Conservation (phyloP, 2,888 invertebrate genomes). For the Geotrupes spiniger region DNA sequence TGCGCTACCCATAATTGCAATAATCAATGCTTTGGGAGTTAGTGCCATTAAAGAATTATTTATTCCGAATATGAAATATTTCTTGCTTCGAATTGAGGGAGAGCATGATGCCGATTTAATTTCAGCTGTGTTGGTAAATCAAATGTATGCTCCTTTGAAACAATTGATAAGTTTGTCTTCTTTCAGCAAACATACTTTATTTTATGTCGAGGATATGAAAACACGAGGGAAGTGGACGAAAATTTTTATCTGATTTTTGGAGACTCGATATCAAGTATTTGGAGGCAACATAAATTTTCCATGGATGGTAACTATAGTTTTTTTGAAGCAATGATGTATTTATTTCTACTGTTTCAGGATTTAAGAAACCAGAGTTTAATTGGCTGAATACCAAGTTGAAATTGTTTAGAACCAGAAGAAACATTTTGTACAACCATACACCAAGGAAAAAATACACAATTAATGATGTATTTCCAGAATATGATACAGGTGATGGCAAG, state of each 20-base stretch:
- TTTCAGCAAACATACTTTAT: slow-evolving; percentile 39
- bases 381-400: slow-evolving; percentile 26
- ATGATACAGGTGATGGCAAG: slow-evolving; percentile 13
- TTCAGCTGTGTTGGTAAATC: slow-evolving; percentile 35
- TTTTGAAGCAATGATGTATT: too few relatives aligned
- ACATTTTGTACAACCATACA: slow-evolving; percentile 13
- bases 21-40: slow-evolving; percentile 40
- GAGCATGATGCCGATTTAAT: slow-evolving; percentile 29
- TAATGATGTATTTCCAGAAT: slow-evolving; percentile 19
- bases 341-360: slow-evolving; percentile 16
- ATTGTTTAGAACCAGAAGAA: slow-evolving; percentile 22
- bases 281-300: slow-evolving; percentile 16
- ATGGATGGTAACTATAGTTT: too few relatives aligned
- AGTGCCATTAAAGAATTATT: slow-evolving; percentile 39
- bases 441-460: slow-evolving; percentile 10
- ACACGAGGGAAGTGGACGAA: slow-evolving; percentile 28
- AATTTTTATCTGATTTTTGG: slow-evolving; percentile 34
- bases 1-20: slow-evolving; percentile 37
- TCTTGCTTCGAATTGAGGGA: slow-evolving; percentile 29
- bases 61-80: slow-evolving; percentile 37
- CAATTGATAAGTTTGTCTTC: slow-evolving; percentile 9
- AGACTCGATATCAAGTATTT: slow-evolving; percentile 32
- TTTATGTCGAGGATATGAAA: slow-evolving; percentile 31
- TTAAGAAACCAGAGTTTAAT: slow-evolving; percentile 24
- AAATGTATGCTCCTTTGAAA: slow-evolving; percentile 1